A percentile compares a stretch with the other conserved stretches of the same genome.
Evolutionary conservation across 2,888 invertebrate genomes (phyloP).

Genomic region (Sarcophaga variegata): DNA sequence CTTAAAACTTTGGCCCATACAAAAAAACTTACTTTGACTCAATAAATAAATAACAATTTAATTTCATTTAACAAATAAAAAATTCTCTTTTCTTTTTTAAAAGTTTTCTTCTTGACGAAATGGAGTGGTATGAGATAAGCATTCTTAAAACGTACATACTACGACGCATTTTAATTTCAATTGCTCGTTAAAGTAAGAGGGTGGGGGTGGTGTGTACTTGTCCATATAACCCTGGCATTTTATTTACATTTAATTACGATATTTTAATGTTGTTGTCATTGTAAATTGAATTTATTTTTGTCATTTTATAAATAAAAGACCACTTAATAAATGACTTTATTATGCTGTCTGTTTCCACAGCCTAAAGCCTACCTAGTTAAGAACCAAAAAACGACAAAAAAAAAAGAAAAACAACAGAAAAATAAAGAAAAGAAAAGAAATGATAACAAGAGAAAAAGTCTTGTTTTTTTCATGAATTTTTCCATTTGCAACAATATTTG

Average conservation of each 20-base stretch:
- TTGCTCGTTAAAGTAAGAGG: no score
- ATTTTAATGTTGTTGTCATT: conserved; percentile 27
- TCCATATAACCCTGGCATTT: background rate
- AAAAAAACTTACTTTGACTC: no score
- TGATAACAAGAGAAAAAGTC: background rate
- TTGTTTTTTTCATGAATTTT: conserved; percentile 12
- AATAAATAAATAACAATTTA: no score
- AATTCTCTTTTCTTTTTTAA: no score
- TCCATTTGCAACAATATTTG: conserved; percentile 19
- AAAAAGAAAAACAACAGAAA: background rate
- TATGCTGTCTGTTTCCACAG: conserved; percentile 4
- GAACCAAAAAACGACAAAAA: background rate
- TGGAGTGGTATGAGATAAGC: no score
- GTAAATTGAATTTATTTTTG: conserved; percentile 45
- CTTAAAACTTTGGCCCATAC: no score
- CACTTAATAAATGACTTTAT: conserved; percentile 45
- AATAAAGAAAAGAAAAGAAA: background rate
- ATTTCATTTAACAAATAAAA: no score
- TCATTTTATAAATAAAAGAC: conserved; percentile 39
- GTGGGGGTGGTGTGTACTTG: background rate
- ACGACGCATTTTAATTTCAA: no score
- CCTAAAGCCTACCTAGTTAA: background rate
- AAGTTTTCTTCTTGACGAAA: no score
- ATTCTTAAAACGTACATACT: no score
- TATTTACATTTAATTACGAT: conserved; percentile 54